Percentiles rank a stretch among this genome's conserved stretches.
phyloP scores from a whole-genome alignment of 2,113 vertebrate genomes.

The Ochotona princeps region DNA sequence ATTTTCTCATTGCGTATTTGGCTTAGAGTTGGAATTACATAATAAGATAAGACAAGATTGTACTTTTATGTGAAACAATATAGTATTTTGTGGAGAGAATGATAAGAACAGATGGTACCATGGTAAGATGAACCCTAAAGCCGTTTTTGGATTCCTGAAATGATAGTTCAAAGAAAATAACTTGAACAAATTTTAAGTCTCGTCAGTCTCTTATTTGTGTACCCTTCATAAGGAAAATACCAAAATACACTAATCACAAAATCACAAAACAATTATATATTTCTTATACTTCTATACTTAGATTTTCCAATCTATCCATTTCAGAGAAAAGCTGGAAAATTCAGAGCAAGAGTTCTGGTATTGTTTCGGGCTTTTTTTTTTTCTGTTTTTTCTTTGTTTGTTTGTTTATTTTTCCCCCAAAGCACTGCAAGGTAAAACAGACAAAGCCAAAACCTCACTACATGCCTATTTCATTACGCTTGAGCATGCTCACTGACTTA shows the following conservation, averaged over 20 bases:
- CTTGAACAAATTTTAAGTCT: slow-evolving; percentile 32
- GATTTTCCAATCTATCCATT: background rate
- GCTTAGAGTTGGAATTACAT: slow-evolving; percentile 60
- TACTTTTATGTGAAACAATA: slow-evolving; percentile 41
- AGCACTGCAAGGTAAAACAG: background rate
- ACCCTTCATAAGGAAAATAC: slow-evolving; percentile 8
- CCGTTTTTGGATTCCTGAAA: slow-evolving; percentile 39
- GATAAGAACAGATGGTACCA: slow-evolving; percentile 6
- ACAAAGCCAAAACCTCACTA: background rate
- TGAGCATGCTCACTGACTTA: background rate
- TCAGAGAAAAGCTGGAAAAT: background rate
- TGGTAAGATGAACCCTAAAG: slow-evolving; percentile 63
- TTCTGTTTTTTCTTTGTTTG: background rate
- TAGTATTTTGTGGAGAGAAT: slow-evolving; percentile 56
- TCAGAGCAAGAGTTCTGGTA: background rate
- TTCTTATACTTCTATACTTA: background rate
- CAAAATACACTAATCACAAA: slow-evolving; percentile 23
- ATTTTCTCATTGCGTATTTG: slow-evolving; percentile 61
- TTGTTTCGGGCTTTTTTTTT: background rate
- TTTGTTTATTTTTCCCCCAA: background rate
- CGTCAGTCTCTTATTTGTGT: background rate
- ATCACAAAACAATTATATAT: background rate
- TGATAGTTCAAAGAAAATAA: slow-evolving; percentile 52
- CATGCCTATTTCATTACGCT: background rate
- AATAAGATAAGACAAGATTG: slow-evolving; percentile 24